Evolutionary conservation across 1,140 invertebrate genomes (phyloP), one percentile per base, ranked within the genome.

Genomic region (Drosophila orosa): DNA sequence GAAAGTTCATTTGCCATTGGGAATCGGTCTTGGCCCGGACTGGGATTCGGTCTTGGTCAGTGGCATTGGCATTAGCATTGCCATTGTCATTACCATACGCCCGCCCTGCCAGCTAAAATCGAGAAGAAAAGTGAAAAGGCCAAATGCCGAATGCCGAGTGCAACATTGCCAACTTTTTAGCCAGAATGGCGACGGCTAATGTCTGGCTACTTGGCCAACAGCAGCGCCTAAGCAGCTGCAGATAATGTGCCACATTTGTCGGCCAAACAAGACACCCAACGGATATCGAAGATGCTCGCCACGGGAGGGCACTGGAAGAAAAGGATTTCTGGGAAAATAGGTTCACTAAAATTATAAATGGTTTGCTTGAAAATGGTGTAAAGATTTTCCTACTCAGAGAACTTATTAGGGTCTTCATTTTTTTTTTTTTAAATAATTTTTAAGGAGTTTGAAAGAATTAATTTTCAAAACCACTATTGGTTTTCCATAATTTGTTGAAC

Each of bases 1-100:
- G 82, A 86, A 86, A 86, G 82, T 86, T 79, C 75, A 85, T 61
- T 69, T 66, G 61, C 55, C 65, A 72, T 60, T 50, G 67, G 66
- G 59, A 72, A 83, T 83, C 71, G 74, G 69, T 56, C 39, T 83
- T 79, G 65, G 74, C 62, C 37, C 19, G 65, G 47, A 37, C 56
- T 71, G 59, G 80, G 56, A 57, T 55, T 72, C 56, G 72, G 80
- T 66, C 54, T 73, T 65, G 42, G 55, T 42, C 29, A 48, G 31
- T 56, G 17, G 58, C 52, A 48, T 35, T 68, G 45, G 40, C 27
- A 37, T 42, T 22, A 62, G 19, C 24, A 40, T 35, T 35, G 68
- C 15, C 17, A 50, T 42, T 35, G 68, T 35, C 29, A 50, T 42
- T 59, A 44, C 54, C 65, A 65, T 62, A 57, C 73, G 61, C 66